Base-by-base conservation (phyloP, 1,140 invertebrate species). In the Pseudachorutes palmiensis region DNA sequence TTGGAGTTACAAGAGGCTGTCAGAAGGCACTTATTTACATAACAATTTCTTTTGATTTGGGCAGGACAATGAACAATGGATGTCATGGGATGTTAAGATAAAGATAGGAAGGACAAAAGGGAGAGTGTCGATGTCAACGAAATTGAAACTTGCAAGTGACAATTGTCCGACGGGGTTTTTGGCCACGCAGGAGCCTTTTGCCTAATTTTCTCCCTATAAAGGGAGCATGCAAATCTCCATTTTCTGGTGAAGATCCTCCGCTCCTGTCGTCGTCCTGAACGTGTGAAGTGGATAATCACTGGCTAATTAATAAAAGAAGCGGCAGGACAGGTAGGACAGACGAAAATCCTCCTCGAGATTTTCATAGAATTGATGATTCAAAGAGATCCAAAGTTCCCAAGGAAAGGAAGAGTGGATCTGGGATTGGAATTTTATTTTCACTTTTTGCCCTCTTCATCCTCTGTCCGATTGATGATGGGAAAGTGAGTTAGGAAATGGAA, bases 21-120 rank as follows among this genome's bases (percentile, higher is more conserved):
- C 12, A 55, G 24, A 55, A 14, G 24, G 51, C 14, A 22, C 51
- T 55, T 55, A 55, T 55, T 55, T 55, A 55, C 51, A 55, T 55
- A 55, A 55, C 51, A 55, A 55, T 55, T 55, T 55, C 51, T 5
- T 12, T 55, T 55, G 5, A 26, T 19, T 55, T 55, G 51, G 24
- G 5, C 12, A 16, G 12, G 12, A 55, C 51, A 24, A 55, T 55
- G 36, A n/a, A n/a, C n/a, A n/a, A n/a, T n/a, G n/a, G n/a, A 5
- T 19, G 5, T 41, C 19, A 5, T 41, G 5, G 36, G 36, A 41
- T 41, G 19, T 41, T 19, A 41, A 19, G 19, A 41, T 41, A 41
- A 41, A 19, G 36, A 41, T 41, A 19, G 5, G 12, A 24, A 22
- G 51, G 51, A 55, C 51, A 55, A 24, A 24, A 55, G 24, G 3